phyloP scores from a whole-genome alignment of 2,888 invertebrate species.

The Drosophila imparisetae region DNA sequence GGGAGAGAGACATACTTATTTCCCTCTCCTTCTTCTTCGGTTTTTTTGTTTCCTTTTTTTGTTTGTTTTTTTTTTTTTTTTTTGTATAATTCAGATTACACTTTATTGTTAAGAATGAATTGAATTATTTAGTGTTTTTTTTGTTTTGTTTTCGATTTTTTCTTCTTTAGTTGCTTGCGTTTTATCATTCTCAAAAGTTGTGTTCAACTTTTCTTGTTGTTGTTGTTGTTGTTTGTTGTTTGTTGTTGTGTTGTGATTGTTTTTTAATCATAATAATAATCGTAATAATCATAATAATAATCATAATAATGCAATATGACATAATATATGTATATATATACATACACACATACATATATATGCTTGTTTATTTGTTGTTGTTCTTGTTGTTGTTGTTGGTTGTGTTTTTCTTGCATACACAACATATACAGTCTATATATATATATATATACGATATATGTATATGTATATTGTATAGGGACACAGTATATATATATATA shows the following conservation, averaged over 20 bases:
- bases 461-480: slow-evolving; percentile 26
- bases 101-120: slow-evolving; percentile 83
- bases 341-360: slow-evolving; percentile 10
- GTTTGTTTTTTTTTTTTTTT: slow-evolving; percentile 30
- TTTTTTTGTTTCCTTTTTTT: slow-evolving; percentile 34
- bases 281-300: slow-evolving; percentile 50
- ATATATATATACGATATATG: slow-evolving; percentile 14
- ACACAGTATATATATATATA: slow-evolving; percentile 31
- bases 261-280: slow-evolving; percentile 45
- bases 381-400: slow-evolving; percentile 10
- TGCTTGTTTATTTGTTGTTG: slow-evolving; percentile 24
- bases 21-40: slow-evolving; percentile 16
- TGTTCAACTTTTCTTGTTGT: slow-evolving; percentile 38
- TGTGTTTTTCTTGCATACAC: slow-evolving; percentile 9
- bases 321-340: slow-evolving; percentile 50
- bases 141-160: slow-evolving; percentile 39
- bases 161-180: slow-evolving; percentile 41
- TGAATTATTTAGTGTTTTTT: slow-evolving; percentile 75
- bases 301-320: slow-evolving; percentile 70
- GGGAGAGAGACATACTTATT: slow-evolving; percentile 1
- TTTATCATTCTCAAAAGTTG: slow-evolving; percentile 47
- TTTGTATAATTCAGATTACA: slow-evolving; percentile 82
- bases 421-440: slow-evolving; percentile 17
- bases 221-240: slow-evolving; percentile 33
- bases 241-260: slow-evolving; percentile 53